These are phyloP conservation scores for Parambassis ranga DNA, from an alignment of 2,797 vertebrate species.

Conservation along the genomic window DNA sequence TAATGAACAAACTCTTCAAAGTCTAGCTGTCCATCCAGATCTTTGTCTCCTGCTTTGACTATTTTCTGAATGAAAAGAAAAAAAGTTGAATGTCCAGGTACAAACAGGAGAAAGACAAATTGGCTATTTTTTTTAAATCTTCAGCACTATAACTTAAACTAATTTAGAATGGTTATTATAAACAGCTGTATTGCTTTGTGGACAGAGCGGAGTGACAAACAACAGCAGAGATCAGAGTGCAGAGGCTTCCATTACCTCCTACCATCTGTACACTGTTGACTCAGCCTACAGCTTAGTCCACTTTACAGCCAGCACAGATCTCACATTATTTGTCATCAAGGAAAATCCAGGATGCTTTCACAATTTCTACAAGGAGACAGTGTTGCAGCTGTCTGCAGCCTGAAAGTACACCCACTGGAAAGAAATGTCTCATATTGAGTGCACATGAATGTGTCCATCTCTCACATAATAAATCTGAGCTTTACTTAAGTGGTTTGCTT, in stretches of 20 bases:
- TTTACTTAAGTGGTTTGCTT: background rate
- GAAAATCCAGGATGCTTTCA: background rate
- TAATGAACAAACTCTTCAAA: conserved; percentile 98
- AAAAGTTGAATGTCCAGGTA: background rate
- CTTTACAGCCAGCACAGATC: conserved; percentile 23
- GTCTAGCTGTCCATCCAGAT: conserved; percentile 93
- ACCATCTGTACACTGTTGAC: conserved; percentile 54
- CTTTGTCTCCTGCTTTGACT: conserved; percentile 94
- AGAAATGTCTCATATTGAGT: background rate
- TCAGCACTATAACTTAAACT: background rate
- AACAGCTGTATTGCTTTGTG: background rate
- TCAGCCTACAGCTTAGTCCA: background rate
- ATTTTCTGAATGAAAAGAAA: conserved; percentile 84
- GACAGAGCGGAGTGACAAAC: conserved; percentile 14
- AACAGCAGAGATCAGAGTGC: background rate
- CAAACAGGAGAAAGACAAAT: background rate
- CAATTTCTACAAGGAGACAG: background rate
- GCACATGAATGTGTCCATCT: too few species aligned
- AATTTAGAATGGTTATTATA: background rate
- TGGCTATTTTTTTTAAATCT: too few species aligned
- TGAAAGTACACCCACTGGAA: background rate
- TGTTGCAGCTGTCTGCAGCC: background rate
- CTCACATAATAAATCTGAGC: background rate
- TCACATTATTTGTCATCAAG: background rate
- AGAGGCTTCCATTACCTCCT: background rate